These are phyloP conservation scores for Ceratothoa steindachneri DNA, from an alignment of 2,888 invertebrate species.

Conservation along the genomic window DNA sequence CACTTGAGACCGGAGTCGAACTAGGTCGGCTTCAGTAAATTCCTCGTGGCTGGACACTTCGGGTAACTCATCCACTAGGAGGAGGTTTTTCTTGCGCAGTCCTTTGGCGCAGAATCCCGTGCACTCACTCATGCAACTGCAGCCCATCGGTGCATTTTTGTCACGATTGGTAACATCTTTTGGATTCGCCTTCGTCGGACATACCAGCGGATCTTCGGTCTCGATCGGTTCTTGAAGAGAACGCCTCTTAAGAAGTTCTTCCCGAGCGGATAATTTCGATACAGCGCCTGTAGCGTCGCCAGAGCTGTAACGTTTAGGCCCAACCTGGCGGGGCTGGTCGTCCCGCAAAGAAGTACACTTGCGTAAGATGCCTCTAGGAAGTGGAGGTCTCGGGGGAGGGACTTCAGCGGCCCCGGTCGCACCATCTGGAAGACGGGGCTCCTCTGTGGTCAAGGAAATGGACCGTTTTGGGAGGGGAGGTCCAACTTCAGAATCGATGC, in stretches of 20 bases:
- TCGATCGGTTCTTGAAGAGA: slow-evolving; percentile 46
- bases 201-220: neutral
- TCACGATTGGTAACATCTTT: neutral
- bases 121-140: slow-evolving; percentile 43
- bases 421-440: slow-evolving; percentile 53
- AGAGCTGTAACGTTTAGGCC: slow-evolving; percentile 65
- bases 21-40: slow-evolving; percentile 62
- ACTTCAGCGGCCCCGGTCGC: slow-evolving; percentile 20
- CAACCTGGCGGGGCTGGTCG: slow-evolving; percentile 56
- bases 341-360: slow-evolving; percentile 56
- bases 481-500: slow-evolving; percentile 63
- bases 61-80: slow-evolving; percentile 42
- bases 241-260: slow-evolving; percentile 37
- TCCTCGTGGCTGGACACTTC: slow-evolving; percentile 46
- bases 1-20: slow-evolving; percentile 58
- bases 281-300: slow-evolving; percentile 61
- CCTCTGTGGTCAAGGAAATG: slow-evolving; percentile 61
- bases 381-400: slow-evolving; percentile 66
- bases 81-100: slow-evolving; percentile 40
- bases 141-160: slow-evolving; percentile 32
- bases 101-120: slow-evolving; percentile 46
- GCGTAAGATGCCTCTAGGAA: slow-evolving; percentile 69
- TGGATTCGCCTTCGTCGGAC: neutral
- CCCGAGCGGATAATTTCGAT: slow-evolving; percentile 30
- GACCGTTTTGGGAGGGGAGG: slow-evolving; percentile 67